phyloP scores from a whole-genome alignment of 2,797 vertebrate species.

The Pseudopleuronectes americanus region DNA sequence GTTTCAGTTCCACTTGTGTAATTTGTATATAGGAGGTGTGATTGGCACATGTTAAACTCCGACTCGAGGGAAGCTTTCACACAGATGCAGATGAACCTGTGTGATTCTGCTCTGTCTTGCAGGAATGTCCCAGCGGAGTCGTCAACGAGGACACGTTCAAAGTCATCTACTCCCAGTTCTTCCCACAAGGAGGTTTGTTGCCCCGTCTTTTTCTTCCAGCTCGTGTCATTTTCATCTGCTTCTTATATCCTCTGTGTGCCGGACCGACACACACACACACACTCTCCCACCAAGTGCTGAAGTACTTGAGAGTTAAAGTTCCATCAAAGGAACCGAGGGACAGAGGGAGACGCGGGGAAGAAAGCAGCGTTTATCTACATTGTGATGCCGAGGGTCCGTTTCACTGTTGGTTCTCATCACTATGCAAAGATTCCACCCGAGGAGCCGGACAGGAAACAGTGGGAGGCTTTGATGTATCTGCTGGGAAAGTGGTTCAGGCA shows the following conservation, averaged over 20 bases:
- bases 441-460: constrained; percentile 45
- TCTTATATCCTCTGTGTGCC: constrained; percentile 5
- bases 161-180: constrained; percentile 98
- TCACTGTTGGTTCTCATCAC: constrained; percentile 43
- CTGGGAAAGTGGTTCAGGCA: constrained; percentile 25
- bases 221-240: background rate
- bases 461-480: constrained; percentile 61
- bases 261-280: background rate
- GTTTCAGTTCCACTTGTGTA: background rate
- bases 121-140: constrained; percentile 98
- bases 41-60: constrained; percentile 1
- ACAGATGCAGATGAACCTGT: constrained; percentile 4
- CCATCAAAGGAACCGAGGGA: background rate
- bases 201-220: constrained; percentile 1
- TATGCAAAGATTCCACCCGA: constrained; percentile 46
- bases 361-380: constrained; percentile 11
- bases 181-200: constrained; percentile 96
- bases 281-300: background rate
- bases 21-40: background rate
- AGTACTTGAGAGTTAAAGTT: background rate
- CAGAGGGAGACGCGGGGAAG: background rate
- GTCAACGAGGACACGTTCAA: constrained; percentile 99
- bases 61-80: background rate
- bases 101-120: constrained; percentile 45
- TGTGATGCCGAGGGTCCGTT: constrained; percentile 4